Evolutionary conservation across 2,797 vertebrate genomes (phyloP), one percentile per base, ranked within the genome.

Genomic region (Distichodus sexfasciatus): DNA sequence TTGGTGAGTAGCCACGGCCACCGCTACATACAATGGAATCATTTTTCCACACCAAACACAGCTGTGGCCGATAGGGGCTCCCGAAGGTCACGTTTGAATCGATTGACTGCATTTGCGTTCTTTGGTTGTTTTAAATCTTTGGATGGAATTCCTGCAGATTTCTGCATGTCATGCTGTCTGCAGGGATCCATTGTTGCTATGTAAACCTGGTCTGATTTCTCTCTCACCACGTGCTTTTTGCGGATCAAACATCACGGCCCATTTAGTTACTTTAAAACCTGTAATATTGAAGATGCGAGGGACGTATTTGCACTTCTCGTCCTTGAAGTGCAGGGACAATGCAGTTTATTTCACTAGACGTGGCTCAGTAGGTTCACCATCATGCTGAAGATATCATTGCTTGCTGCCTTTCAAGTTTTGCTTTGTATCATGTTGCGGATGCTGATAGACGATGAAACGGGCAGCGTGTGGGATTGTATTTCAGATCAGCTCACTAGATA

Each of bases 1-100:
- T 98, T 0, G 96, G 97, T 99, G 90, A 95, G 96, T 95, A 92
- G 81, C 48, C 7, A 63, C 51, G 69, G 69, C 29, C 50, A 46
- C 59, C 61, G 38, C 58, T 66, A 57, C 71, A 66, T 54, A 33
- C 29, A 59, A 33, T 17, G 14, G 60, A 62, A 62, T 38, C 59
- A 59, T 14, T 44, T 28, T 43, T 24, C 24, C 38, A 48, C 15
- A 54, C 24, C 38, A 48, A 12, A 54, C 12, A 6, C 7, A 44
- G 47, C 54, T 38, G 17, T 41, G 47, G 38, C 35, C 12, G 5
- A 29, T n/a, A 29, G 21, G 0, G 5, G 24, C 14, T 38, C 11
- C 23, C 6, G 15, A 55, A 26, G 33, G 19, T 44, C 28, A 40
- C 3, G 35, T 8, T 24, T 19, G 41, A 8, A 43, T 11, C 15